These are phyloP conservation scores for Acanthopagrus latus DNA, from an alignment of 2,797 vertebrate genomes.

Conservation along the genomic window DNA sequence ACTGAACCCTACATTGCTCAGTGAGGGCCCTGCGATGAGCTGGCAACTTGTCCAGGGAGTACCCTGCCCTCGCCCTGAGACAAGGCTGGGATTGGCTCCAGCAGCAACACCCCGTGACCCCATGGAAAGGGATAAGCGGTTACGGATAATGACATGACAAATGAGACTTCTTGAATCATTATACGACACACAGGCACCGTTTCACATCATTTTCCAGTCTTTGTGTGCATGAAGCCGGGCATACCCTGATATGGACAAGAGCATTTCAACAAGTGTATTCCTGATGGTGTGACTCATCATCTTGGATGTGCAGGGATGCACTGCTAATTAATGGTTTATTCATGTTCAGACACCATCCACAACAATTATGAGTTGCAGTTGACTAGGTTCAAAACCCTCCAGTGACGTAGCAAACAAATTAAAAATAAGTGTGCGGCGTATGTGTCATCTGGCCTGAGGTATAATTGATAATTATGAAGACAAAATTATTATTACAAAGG, in stretches of 20 bases:
- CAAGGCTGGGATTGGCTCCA: no score
- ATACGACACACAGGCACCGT: neutral
- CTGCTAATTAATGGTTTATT: neutral
- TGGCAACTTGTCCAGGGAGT: no score
- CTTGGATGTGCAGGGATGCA: conserved; percentile 4
- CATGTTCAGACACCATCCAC: neutral
- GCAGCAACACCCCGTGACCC: no score
- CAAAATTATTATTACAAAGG: conserved; percentile 34
- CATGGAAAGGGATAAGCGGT: no score
- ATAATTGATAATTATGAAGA: conserved; percentile 43
- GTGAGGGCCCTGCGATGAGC: no score
- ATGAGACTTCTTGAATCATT: neutral
- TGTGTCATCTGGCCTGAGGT: conserved; percentile 27
- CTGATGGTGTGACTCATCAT: neutral
- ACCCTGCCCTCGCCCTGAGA: no score
- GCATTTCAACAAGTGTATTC: neutral
- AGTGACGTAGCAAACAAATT: neutral
- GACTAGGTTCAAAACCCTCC: neutral
- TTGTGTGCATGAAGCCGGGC: neutral
- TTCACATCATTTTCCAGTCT: neutral
- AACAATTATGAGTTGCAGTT: neutral
- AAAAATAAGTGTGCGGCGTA: conserved; percentile 19
- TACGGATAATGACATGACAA: no score
- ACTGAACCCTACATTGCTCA: no score
- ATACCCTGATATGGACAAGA: neutral